Conservation (phyloP, 2,797 vertebrate genomes). For the Pachyuromys duprasi region DNA sequence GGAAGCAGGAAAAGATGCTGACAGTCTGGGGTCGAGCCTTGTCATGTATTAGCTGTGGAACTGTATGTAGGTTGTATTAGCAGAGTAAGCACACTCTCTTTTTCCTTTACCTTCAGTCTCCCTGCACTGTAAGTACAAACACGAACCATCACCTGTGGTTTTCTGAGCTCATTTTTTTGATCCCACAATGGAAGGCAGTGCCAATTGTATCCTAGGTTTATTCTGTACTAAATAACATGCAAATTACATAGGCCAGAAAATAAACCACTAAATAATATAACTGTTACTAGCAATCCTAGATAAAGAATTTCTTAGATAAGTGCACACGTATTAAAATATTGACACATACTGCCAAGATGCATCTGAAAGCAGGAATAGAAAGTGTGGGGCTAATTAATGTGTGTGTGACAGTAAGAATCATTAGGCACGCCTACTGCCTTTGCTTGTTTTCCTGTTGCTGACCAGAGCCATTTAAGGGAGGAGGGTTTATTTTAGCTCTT, state of each 20-base stretch:
- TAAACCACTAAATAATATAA: background rate
- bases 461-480: background rate
- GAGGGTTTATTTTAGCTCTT: background rate
- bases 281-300: conserved; percentile 18
- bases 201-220: background rate
- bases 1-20: background rate
- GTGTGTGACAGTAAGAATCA: background rate
- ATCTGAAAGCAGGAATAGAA: conserved; percentile 9
- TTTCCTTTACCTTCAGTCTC: background rate
- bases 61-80: background rate
- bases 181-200: background rate
- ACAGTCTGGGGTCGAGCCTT: background rate
- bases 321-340: background rate
- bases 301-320: background rate
- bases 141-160: background rate
- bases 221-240: background rate
- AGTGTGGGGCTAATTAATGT: background rate
- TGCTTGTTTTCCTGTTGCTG: background rate
- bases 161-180: background rate
- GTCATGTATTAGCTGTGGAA: background rate
- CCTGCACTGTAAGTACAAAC: background rate
- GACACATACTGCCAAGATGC: background rate
- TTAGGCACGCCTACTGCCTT: background rate
- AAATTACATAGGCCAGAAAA: background rate
- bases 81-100: background rate